Evolutionary conservation across 2,797 vertebrate species (phyloP), one percentile per base, ranked within the genome.

Genomic region (Aulostomus chinensis): DNA sequence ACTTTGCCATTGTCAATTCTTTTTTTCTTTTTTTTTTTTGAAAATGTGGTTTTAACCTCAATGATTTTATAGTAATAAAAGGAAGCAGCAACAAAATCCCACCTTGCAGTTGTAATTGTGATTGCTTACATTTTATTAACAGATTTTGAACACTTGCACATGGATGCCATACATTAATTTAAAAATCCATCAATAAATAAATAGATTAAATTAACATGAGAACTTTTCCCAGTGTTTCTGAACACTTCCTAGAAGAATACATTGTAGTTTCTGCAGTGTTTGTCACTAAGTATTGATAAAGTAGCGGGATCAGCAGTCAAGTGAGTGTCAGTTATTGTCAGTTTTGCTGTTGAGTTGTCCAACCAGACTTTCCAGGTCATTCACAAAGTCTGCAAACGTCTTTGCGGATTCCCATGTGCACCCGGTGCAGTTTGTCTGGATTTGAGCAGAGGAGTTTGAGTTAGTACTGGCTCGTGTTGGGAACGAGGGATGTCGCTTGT

Each of bases 351-450:
- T 36, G 8, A 41, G 0, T 0, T 0, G 0, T 0, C 43, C 0
- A n/a, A 37, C 0, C 1, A 66, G 22, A 0, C 0, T 0, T 13
- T 20, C 0, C 0, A 13, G 0, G 24, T 10, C 11, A 0, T 3
- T 0, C 10, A 73, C 1, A 17, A 84, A 73, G 1, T 0, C 0
- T 8, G 0, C 0, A 8, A 71, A 83, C 1, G 0, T 0, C 21
- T 31, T 16, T 0, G 1, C 6, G 10, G 22, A 14, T 5, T 9
- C 4, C 33, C 2, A 28, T 2, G 11, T 0, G 58, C 62, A 78
- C 2, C 12, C 4, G 0, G 33, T 0, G 7, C 51, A 12, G 4
- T 0, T 4, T 0, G 0, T 2, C 35, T 51, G 15, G 14, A 3
- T 5, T 8, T 37, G 31, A 37, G 9, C 34, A 63, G 53, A 64